phyloP scores from a whole-genome alignment of 1,140 invertebrate genomes.

The Leptopilina boulardi region DNA sequence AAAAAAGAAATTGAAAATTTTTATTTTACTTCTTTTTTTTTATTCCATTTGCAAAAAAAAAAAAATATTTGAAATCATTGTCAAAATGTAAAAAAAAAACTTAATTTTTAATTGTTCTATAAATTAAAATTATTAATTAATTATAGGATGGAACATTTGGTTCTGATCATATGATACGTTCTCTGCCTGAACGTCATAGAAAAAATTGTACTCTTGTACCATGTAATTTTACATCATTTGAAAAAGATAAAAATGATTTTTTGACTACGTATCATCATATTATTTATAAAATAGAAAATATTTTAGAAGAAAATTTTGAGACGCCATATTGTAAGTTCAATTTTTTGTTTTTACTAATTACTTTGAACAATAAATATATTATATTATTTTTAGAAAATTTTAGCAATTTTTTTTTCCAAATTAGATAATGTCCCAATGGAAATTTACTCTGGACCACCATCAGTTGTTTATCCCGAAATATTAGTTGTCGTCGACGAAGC shows the following conservation, averaged over 20 bases:
- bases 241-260: background rate
- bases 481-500: background rate
- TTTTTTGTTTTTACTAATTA: too few relatives aligned
- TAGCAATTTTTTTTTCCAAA: too few relatives aligned
- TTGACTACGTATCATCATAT: background rate
- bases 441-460: background rate
- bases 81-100: too few relatives aligned
- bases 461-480: background rate
- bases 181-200: background rate
- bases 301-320: background rate
- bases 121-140: background rate
- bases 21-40: background rate
- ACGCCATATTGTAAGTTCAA: background rate
- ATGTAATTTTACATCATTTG: background rate
- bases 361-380: too few relatives aligned
- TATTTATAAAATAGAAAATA: constrained; percentile 1
- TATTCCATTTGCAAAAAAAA: too few relatives aligned
- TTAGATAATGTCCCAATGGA: background rate
- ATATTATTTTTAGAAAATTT: too few relatives aligned
- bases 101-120: too few relatives aligned
- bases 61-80: too few relatives aligned
- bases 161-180: background rate
- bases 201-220: background rate
- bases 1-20: background rate
- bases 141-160: background rate